These are phyloP conservation scores for Acromyrmex echinatior DNA, from an alignment of 1,140 invertebrate species.

Conservation along the genomic window DNA sequence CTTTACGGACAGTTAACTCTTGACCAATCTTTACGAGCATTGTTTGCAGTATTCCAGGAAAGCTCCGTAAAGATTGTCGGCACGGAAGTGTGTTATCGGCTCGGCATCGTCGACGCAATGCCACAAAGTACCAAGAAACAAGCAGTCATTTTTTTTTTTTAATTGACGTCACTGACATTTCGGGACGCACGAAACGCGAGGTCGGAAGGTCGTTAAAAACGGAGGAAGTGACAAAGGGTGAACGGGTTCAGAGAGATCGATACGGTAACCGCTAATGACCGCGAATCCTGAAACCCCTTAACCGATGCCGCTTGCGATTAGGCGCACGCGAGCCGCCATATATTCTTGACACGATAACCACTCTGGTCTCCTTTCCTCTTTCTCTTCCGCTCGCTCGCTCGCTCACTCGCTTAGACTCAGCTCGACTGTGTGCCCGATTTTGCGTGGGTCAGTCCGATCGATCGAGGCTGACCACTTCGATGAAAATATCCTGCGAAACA, in stretches of 20 bases:
- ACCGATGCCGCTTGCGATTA: slow-evolving; percentile 62
- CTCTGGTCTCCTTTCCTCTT: slow-evolving; percentile 7
- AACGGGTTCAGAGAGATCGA: slow-evolving; percentile 51
- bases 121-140: neutral
- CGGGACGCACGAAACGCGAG: slow-evolving; percentile 4
- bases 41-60: neutral
- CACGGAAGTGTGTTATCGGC: slow-evolving; percentile 11
- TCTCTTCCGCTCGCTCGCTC: neutral
- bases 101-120: neutral
- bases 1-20: slow-evolving; percentile 7
- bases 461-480: slow-evolving; percentile 39
- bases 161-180: slow-evolving; percentile 9
- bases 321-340: slow-evolving; percentile 63
- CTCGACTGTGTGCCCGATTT: slow-evolving; percentile 1
- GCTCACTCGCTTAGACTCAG: neutral
- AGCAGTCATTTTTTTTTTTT: neutral
- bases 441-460: slow-evolving; percentile 34
- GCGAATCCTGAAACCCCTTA: slow-evolving; percentile 16
- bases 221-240: neutral
- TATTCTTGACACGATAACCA: slow-evolving; percentile 48
- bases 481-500: slow-evolving; percentile 33
- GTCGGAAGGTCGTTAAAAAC: slow-evolving; percentile 1
- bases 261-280: slow-evolving; percentile 65
- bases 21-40: neutral
- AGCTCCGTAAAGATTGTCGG: neutral